These are phyloP conservation scores for Empis stercorea DNA, from an alignment of 2,888 invertebrate genomes.

Conservation along the genomic window DNA sequence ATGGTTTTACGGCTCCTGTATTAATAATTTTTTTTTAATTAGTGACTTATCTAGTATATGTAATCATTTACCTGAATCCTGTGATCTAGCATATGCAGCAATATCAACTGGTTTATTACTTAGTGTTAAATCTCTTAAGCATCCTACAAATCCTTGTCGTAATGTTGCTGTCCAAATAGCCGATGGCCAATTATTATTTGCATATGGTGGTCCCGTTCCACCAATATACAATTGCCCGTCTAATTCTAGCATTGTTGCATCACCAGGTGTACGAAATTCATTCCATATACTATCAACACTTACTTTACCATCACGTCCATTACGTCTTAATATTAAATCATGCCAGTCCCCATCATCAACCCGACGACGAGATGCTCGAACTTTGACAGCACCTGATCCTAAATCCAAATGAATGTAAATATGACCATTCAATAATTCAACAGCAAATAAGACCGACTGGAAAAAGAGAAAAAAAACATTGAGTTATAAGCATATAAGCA, in stretches of 20 bases:
- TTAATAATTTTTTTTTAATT: no score
- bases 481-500: no score
- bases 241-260: constrained; percentile 75
- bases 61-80: constrained; percentile 73
- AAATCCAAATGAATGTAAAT: constrained; percentile 85
- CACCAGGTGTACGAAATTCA: constrained; percentile 83
- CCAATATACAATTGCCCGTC: constrained; percentile 83
- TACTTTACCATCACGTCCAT: constrained; percentile 71
- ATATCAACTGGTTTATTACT: constrained; percentile 82
- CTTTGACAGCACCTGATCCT: constrained; percentile 79
- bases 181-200: constrained; percentile 63
- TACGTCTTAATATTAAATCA: constrained; percentile 69
- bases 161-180: constrained; percentile 85
- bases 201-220: constrained; percentile 70
- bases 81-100: constrained; percentile 75
- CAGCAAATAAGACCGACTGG: constrained; percentile 81
- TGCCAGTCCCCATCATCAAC: constrained; percentile 93
- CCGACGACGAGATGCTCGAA: constrained; percentile 65
- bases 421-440: constrained; percentile 88
- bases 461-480: no score
- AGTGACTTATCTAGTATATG: no score
- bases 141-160: constrained; percentile 86
- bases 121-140: constrained; percentile 76
- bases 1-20: constrained; percentile 74
- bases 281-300: constrained; percentile 79